phyloP scores from a whole-genome alignment of 1,140 invertebrate genomes.

The Nasonia longicornis region DNA sequence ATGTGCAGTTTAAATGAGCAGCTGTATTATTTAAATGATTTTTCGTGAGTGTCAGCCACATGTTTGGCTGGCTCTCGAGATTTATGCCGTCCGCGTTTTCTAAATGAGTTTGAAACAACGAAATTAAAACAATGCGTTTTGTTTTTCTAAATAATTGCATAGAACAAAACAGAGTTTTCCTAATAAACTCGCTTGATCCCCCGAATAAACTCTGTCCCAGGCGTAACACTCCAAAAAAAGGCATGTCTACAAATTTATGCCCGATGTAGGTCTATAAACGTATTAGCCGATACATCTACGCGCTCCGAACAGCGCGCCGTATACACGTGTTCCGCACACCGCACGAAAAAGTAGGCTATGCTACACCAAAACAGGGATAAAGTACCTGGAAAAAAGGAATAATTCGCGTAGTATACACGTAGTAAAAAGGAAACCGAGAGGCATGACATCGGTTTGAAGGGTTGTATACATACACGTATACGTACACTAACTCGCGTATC shows the following conservation, averaged over 20 bases:
- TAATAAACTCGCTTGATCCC: too few species aligned
- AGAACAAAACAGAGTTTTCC: too few species aligned
- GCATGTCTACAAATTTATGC: background rate
- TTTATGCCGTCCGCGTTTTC: background rate
- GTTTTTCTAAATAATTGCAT: too few species aligned
- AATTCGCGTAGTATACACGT: background rate
- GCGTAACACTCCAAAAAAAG: background rate
- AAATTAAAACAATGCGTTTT: too few species aligned
- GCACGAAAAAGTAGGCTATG: background rate
- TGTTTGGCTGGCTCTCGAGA: background rate
- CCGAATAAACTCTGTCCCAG: background rate
- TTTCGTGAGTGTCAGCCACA: background rate
- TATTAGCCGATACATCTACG: constrained; percentile 5
- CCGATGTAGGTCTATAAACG: background rate
- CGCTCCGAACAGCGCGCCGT: background rate
- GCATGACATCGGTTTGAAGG: constrained; percentile 22
- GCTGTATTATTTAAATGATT: background rate
- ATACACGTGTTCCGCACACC: background rate
- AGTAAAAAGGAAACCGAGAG: background rate
- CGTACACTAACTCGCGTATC: constrained; percentile 58
- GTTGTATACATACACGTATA: background rate
- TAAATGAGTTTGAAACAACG: background rate
- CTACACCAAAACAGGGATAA: constrained; percentile 3
- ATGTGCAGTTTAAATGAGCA: constrained; percentile 14
- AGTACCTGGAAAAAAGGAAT: background rate